Base-by-base conservation (phyloP, 92 coral and sea anemone genomes). In the Siderastrea siderea region DNA sequence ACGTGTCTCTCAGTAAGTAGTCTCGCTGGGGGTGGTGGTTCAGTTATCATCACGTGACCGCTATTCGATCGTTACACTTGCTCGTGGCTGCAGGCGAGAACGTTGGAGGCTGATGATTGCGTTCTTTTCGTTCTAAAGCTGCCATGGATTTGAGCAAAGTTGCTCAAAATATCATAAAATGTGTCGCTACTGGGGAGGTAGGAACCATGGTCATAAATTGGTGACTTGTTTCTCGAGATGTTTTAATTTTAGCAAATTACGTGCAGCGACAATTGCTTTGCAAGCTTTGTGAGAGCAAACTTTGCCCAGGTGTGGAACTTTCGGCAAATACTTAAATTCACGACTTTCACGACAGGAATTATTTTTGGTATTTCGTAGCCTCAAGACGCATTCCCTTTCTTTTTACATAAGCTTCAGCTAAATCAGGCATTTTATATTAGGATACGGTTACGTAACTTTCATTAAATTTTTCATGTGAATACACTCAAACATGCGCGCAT, bases 141-240 rank as follows among this genome's bases (percentile, higher is more conserved):
- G 63, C 26, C 57, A 93, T 98, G 97, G 99, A 98, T 38, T 73
- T 98, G 62, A 79, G 95, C 59, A 98, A 95, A 81, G 92, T 98
- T 55, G 98, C 98, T 38, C 88, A 88, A 55, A 95, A 97, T 84
- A 15, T 97, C 59, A 83, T 97, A 65, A 92, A 96, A 47, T 95
- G 92, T 87, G 98, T 95, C 47, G 82, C 97, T 38, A 84, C 95
- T 9, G 98, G 96, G n/a, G 94, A 97, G 98, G 98, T 95, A 77
- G 61, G 79, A 83, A 64, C 6, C 45, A 15, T 7, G 12, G 13
- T 12, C 16, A 38, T 45, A 69, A 2, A 16, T 19, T 61, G 43
- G 15, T 62, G 80, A 46, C 48, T 64, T 65, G 16, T 83, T 72
- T 69, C 16, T 8, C 13, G n/a, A 7, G 45, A 11, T 6, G 0